Base-by-base conservation (phyloP, 2,888 invertebrate species). In the Eupithecia dodoneata region DNA sequence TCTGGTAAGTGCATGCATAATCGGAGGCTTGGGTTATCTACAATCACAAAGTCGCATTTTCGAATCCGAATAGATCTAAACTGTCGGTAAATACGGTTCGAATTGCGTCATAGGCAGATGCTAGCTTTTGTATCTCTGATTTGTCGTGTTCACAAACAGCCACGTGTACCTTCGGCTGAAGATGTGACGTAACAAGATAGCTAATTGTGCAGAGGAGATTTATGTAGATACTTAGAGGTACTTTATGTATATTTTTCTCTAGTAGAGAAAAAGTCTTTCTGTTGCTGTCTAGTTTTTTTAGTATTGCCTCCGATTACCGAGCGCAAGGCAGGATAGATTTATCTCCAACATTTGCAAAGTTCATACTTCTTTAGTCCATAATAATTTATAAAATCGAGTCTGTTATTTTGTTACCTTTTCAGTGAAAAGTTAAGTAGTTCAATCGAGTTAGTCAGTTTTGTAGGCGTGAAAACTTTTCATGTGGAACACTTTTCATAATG, bases 91-190 rank as follows among this genome's bases (percentile, higher is more conserved):
- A 59, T 59, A 59, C 59, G 9, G 3, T 63, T 63, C 30, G 63
- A 30, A 63, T 63, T 63, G 30, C 63, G 63, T 63, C 63, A 63
- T 63, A 30, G 63, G 63, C 30, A 63, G 63, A 59, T 63, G 63
- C 30, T 30, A 30, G 63, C 4, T 18, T 10, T 63, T 30, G 4
- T 30, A 63, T 63, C 30, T 30, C 30, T 63, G 63, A 63, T 63
- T 63, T 63, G 63, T 10, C 30, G 63, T 63, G 30, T 63, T 63
- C 30, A 4, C 63, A 63, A 63, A 30, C 30, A 63, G 9, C 18
- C 63, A 63, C 63, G 63, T 63, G 63, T 63, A 63, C 30, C 18
- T 63, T 30, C 30, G 63, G 4, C 18, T 63, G 30, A 10, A 4
- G 10, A 63, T 30, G 30, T 63, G 30, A 30, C 63, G 63, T 12